phyloP scores from a whole-genome alignment of 2,113 vertebrate species.

The Pteronura brasiliensis region DNA sequence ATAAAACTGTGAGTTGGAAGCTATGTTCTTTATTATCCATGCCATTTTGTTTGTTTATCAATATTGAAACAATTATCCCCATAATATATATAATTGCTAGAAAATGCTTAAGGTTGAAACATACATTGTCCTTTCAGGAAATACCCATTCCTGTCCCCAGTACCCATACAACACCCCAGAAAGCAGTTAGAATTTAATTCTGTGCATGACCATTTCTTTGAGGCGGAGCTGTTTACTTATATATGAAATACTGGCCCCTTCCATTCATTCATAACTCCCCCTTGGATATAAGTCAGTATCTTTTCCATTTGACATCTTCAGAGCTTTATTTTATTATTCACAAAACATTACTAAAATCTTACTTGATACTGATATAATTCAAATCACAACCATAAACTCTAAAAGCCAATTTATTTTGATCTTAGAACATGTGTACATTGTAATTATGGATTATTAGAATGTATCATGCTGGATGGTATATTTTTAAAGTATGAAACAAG shows the following conservation, averaged over 20 bases:
- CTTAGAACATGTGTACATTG: not conserved
- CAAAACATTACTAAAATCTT: not conserved
- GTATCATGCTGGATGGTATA: not conserved
- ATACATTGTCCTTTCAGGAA: not conserved
- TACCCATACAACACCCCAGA: rapidly evolving
- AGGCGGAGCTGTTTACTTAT: not conserved
- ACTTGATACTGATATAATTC: not conserved
- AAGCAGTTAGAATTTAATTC: not conserved
- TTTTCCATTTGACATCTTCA: not conserved
- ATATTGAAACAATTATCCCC: not conserved
- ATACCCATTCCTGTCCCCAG: rapidly evolving
- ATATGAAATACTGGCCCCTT: not conserved
- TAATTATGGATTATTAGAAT: not conserved
- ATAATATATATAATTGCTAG: not conserved
- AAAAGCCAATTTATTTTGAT: not conserved
- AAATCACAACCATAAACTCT: not conserved
- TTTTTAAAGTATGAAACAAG: not conserved
- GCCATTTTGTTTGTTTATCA: not conserved
- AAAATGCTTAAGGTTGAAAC: not conserved
- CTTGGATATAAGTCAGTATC: not conserved
- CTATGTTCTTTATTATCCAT: not conserved
- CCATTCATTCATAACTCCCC: too few relatives aligned
- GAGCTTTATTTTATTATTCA: not conserved
- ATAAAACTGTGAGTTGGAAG: not conserved
- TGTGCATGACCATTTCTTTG: not conserved